phyloP scores from a whole-genome alignment of 2,888 invertebrate species.

The Adineta ricciae region DNA sequence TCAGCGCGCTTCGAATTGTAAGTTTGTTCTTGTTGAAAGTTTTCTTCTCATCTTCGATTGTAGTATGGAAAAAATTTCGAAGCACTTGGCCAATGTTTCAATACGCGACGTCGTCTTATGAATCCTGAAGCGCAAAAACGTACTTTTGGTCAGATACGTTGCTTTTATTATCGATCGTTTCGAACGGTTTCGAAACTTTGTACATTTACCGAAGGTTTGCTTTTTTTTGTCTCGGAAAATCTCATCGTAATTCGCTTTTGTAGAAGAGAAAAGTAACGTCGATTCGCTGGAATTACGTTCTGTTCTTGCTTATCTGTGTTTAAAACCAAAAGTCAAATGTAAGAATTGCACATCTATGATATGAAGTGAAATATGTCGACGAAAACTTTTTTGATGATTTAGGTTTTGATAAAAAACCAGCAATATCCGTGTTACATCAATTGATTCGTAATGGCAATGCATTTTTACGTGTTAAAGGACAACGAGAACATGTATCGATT shows the following conservation, averaged over 20 bases:
- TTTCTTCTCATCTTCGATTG: background rate
- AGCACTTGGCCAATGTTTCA: constrained; percentile 6
- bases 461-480: constrained; percentile 21
- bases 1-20: background rate
- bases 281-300: constrained; percentile 14
- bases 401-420: constrained; percentile 22
- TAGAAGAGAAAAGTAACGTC: constrained; percentile 11
- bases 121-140: constrained; percentile 22
- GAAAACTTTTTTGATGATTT: too few relatives aligned
- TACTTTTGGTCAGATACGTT: constrained; percentile 13
- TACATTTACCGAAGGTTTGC: background rate
- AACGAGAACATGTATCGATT: constrained; percentile 21
- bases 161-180: constrained; percentile 21
- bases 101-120: background rate
- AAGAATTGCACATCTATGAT: background rate
- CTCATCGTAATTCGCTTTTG: background rate
- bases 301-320: constrained; percentile 16
- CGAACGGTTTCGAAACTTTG: constrained; percentile 1
- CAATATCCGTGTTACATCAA: background rate
- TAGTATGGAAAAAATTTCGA: constrained; percentile 15
- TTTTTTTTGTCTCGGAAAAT: background rate
- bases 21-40: background rate
- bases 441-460: background rate
- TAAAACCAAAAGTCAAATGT: constrained; percentile 20
- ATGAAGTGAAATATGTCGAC: too few relatives aligned